Evolutionary conservation across 2,888 invertebrate genomes (phyloP).

Genomic region (Mongoloraphidia duomilia): DNA sequence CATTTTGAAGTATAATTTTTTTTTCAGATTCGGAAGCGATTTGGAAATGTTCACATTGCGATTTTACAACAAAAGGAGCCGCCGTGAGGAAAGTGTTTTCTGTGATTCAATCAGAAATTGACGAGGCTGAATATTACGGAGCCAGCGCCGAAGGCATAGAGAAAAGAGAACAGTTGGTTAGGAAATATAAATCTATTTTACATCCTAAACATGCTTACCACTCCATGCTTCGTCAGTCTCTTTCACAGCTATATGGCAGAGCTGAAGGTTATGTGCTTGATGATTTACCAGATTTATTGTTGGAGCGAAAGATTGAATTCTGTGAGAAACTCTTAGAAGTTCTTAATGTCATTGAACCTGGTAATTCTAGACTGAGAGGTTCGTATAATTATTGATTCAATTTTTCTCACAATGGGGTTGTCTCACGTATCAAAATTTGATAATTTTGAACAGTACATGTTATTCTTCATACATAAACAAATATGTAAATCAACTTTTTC

Average conservation of each 20-base stretch:
- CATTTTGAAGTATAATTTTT: neutral
- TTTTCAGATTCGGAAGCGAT: constrained; percentile 36
- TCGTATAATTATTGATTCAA: constrained; percentile 2
- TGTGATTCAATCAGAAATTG: constrained; percentile 53
- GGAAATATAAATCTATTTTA: constrained; percentile 50
- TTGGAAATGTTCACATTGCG: constrained; percentile 59
- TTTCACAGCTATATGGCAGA: constrained; percentile 67
- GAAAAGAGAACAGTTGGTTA: constrained; percentile 43
- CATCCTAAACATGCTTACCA: constrained; percentile 66
- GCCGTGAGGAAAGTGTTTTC: constrained; percentile 46
- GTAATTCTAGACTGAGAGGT: constrained; percentile 63
- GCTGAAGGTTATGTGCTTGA: constrained; percentile 55
- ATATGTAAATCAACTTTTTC: too few relatives aligned
- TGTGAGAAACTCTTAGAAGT: constrained; percentile 53
- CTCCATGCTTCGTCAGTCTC: constrained; percentile 47
- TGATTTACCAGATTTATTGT: constrained; percentile 54
- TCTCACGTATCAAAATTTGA: too few relatives aligned
- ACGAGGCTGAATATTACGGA: constrained; percentile 42
- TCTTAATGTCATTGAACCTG: constrained; percentile 61
- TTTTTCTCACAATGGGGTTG: constrained; percentile 11
- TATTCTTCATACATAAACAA: too few relatives aligned
- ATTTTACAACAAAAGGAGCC: constrained; percentile 41
- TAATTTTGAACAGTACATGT: too few relatives aligned
- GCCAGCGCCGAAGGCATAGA: constrained; percentile 46
- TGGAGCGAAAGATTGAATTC: constrained; percentile 61